Conservation (phyloP, 2,888 invertebrate genomes). For the Ecliptopera silaceata region DNA sequence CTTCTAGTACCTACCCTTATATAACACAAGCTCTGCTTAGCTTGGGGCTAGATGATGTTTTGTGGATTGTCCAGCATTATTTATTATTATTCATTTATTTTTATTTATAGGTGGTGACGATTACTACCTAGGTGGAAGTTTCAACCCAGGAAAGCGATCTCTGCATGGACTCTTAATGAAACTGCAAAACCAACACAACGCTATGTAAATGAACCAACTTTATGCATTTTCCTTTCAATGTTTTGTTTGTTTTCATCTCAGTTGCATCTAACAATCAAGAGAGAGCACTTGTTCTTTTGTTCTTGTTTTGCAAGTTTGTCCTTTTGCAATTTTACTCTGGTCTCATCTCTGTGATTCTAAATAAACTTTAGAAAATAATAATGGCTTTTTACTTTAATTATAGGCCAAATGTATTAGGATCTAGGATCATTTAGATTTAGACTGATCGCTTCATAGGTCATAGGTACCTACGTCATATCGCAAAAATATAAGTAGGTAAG, state of each 20-base stretch:
- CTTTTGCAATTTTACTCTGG: neutral
- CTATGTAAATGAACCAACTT: conserved; percentile 6
- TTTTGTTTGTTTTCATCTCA: neutral
- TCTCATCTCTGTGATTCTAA: neutral
- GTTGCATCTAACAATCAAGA: neutral
- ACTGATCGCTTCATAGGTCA: no score
- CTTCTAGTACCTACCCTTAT: no score
- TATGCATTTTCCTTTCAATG: neutral
- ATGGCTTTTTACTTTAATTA: no score
- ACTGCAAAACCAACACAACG: conserved; percentile 40
- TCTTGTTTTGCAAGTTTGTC: neutral
- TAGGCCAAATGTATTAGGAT: no score
- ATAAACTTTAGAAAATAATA: neutral
- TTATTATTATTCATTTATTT: no score
- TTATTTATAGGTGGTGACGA: conserved; percentile 56
- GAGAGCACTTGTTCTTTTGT: neutral
- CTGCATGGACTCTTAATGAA: conserved; percentile 43
- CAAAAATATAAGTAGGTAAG: no score
- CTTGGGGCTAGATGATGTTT: no score
- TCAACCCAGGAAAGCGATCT: conserved; percentile 72
- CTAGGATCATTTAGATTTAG: no score
- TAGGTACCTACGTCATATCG: no score
- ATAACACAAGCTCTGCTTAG: no score
- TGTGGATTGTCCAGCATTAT: no score
- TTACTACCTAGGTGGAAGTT: conserved; percentile 56